A percentile compares a stretch with the other conserved stretches of the same genome.
Evolutionary conservation across 2,113 vertebrate species (phyloP).

Genomic region (Cheilinus undulatus): DNA sequence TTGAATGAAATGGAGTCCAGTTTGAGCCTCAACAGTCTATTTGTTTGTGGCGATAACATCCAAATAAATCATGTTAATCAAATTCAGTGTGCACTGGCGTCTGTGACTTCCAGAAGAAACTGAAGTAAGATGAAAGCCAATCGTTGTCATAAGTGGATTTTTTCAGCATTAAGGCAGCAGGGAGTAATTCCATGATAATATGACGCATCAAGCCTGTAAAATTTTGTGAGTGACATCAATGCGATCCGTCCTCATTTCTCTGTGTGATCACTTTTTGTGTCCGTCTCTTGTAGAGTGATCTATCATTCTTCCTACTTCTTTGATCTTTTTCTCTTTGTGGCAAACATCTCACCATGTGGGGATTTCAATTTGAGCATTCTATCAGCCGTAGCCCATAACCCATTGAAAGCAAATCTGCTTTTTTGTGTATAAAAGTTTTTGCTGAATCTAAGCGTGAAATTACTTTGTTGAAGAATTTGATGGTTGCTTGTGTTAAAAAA

Average conservation of each 20-base stretch:
- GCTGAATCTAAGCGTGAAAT: constrained; percentile 74
- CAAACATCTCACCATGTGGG: constrained; percentile 29
- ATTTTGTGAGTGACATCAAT: constrained; percentile 23
- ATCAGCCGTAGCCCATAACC: constrained; percentile 62
- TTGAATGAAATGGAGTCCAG: constrained; percentile 34
- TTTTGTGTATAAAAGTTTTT: constrained; percentile 59
- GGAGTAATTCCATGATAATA: not conserved
- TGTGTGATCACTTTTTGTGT: constrained; percentile 29
- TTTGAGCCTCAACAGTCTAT: constrained; percentile 13
- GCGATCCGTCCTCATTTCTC: constrained; percentile 29
- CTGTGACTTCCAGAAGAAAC: constrained; percentile 27
- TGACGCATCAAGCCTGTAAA: constrained; percentile 7
- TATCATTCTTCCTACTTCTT: constrained; percentile 50
- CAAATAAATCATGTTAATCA: constrained; percentile 30
- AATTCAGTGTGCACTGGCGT: constrained; percentile 28
- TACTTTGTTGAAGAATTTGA: constrained; percentile 67
- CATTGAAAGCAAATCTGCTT: constrained; percentile 54
- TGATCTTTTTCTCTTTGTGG: constrained; percentile 61
- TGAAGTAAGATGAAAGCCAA: not conserved
- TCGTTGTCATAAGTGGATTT: not conserved
- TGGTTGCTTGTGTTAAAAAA: constrained; percentile 45
- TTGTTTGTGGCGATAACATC: constrained; percentile 19
- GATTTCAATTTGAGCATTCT: constrained; percentile 67
- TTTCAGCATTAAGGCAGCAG: not conserved
- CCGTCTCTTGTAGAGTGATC: constrained; percentile 20